phyloP scores from a whole-genome alignment of 2,888 invertebrate species.

The Drosophila eohydei region DNA sequence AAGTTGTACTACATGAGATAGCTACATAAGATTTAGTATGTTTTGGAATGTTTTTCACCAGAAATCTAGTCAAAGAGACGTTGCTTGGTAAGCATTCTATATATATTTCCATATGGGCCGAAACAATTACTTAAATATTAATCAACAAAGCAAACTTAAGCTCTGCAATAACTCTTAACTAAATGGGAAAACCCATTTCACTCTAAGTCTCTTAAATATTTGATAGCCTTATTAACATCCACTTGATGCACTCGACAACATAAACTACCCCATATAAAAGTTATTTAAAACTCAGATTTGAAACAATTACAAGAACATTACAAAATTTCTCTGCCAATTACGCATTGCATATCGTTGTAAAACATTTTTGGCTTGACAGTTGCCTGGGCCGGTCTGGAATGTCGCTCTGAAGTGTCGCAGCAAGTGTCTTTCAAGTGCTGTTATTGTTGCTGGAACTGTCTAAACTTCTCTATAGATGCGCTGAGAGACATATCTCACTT shows the following conservation, averaged over 20 bases:
- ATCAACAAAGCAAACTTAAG: not conserved
- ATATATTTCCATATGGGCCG: too few species aligned
- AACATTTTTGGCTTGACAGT: slow-evolving; percentile 44
- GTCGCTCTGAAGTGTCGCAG: slow-evolving; percentile 35
- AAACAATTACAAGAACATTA: slow-evolving; percentile 46
- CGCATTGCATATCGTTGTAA: slow-evolving; percentile 16
- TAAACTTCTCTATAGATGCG: slow-evolving; percentile 36
- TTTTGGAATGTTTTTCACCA: not conserved
- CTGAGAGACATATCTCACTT: slow-evolving; percentile 47
- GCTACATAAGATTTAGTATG: not conserved
- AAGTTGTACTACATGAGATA: not conserved
- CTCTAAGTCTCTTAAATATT: slow-evolving; percentile 2
- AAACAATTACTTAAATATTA: not conserved
- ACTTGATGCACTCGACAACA: slow-evolving; percentile 21
- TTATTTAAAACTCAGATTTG: slow-evolving; percentile 44
- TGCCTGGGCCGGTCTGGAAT: slow-evolving; percentile 42
- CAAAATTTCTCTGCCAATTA: slow-evolving; percentile 18
- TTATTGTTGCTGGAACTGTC: slow-evolving; percentile 32
- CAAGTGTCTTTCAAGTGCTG: slow-evolving; percentile 45
- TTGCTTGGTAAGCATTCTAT: too few species aligned
- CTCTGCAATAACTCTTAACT: not conserved
- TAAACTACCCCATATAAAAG: slow-evolving; percentile 32
- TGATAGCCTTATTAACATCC: not conserved
- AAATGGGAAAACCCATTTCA: not conserved
- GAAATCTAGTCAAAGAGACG: not conserved